Evolutionary conservation across 2,113 vertebrate genomes (phyloP).

Genomic region (Gracilinanus agilis): DNA sequence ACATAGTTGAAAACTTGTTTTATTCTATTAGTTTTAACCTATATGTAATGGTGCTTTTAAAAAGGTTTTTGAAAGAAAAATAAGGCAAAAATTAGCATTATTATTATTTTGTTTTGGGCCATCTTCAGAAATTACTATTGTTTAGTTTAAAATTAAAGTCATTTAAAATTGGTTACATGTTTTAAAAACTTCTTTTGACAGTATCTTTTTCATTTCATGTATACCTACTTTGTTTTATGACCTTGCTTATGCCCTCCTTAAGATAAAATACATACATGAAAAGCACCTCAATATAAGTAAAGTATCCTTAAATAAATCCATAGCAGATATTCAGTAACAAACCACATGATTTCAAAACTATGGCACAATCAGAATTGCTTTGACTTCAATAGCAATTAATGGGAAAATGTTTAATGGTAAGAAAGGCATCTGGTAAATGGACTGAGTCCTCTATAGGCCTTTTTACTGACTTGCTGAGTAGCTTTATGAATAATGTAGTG

Average conservation of each 20-base stretch:
- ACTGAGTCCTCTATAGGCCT: not conserved
- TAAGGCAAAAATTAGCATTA: not conserved
- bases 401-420: not conserved
- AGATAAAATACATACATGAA: conserved; percentile 44
- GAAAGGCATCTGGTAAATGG: not conserved
- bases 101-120: conserved; percentile 3
- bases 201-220: conserved; percentile 18
- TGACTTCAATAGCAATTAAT: conserved; percentile 20
- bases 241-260: conserved; percentile 7
- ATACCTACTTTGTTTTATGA: conserved; percentile 38
- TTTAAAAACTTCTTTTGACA: conserved; percentile 33
- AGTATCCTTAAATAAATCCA: conserved; percentile 51
- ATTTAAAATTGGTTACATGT: conserved; percentile 18
- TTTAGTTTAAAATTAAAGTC: not conserved
- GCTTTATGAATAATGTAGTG: not conserved
- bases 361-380: conserved; percentile 50
- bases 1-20: conserved; percentile 48
- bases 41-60: conserved; percentile 14
- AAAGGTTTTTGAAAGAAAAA: not conserved
- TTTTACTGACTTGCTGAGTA: conserved; percentile 58
- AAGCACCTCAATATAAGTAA: conserved; percentile 62
- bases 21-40: conserved; percentile 46
- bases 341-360: conserved; percentile 57
- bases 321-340: conserved; percentile 52
- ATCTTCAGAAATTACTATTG: not conserved